phyloP scores from a whole-genome alignment of 2,797 vertebrate species.

The Aratinga solstitialis region DNA sequence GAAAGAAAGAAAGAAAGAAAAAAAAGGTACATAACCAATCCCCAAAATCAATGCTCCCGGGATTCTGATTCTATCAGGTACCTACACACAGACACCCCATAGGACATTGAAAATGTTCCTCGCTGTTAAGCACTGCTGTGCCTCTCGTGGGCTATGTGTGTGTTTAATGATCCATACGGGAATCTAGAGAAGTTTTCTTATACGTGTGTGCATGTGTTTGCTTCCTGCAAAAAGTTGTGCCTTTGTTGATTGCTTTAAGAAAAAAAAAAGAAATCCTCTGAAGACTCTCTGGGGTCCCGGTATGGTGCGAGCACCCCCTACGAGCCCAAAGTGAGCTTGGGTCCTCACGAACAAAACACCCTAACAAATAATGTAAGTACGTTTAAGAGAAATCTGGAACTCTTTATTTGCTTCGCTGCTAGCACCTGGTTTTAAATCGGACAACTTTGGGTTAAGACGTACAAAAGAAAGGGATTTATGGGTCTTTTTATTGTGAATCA shows the following conservation, averaged over 20 bases:
- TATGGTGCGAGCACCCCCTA: accelerated
- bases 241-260: neutral
- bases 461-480: neutral
- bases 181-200: neutral
- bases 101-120: neutral
- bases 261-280: neutral
- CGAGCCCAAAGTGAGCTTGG: neutral
- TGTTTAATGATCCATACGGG: neutral
- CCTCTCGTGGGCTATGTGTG: neutral
- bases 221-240: neutral
- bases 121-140: accelerated
- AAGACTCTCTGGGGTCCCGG: neutral
- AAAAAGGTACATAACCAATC: neutral
- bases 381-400: neutral
- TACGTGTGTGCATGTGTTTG: neutral
- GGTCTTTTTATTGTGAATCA: constrained; percentile 11
- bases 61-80: neutral
- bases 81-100: neutral
- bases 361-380: neutral
- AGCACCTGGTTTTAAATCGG: neutral
- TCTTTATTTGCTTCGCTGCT: neutral
- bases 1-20: too few relatives aligned
- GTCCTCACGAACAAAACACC: neutral
- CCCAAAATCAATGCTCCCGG: neutral
- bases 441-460: neutral